Base-by-base conservation (phyloP, 1,140 invertebrate genomes). In the Maconellicoccus hirsutus region DNA sequence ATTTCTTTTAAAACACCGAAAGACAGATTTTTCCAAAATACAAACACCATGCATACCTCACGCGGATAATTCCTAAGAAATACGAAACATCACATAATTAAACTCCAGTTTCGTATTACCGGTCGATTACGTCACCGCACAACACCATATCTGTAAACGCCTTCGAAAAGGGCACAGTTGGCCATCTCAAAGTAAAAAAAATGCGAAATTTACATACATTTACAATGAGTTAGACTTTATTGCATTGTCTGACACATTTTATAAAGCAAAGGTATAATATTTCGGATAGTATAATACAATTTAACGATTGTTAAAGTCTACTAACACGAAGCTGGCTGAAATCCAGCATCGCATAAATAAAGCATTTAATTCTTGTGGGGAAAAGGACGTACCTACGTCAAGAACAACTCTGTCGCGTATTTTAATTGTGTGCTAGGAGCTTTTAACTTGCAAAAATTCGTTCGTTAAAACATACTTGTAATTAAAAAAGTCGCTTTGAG, bases 291-390 rank as follows among this genome's bases (percentile, higher is more conserved):
- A 52, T 52, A 52, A 52, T 52, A 52, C n/a, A 52, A 52, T 52
- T 52, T 52, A 52, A 52, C 42, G 42, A 52, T 52, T 52, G 42
- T 52, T 52, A 52, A 52, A 52, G 42, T 52, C 42, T 52, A 52
- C 42, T 52, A 52, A 52, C 42, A 52, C 42, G 42, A 52, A 52
- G 42, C 42, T 52, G 42, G 42, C 42, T 52, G 12, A 52, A 52
- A 52, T 52, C 42, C 42, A 52, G 42, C 42, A 19, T 52, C 42
- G 42, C 42, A 52, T 52, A 52, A 52, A 52, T 52, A 52, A 52
- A 52, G 42, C 12, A 52, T 52, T 52, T 52, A 52, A 52, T 52
- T 52, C 12, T 52, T 52, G 42, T 19, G 42, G 42, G 42, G 42
- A 52, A 52, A 19, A 52, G 42, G 42, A 52, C 12, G 42, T 19